These are phyloP conservation scores for Eurois occulta DNA, from an alignment of 2,888 invertebrate genomes.

Conservation along the genomic window DNA sequence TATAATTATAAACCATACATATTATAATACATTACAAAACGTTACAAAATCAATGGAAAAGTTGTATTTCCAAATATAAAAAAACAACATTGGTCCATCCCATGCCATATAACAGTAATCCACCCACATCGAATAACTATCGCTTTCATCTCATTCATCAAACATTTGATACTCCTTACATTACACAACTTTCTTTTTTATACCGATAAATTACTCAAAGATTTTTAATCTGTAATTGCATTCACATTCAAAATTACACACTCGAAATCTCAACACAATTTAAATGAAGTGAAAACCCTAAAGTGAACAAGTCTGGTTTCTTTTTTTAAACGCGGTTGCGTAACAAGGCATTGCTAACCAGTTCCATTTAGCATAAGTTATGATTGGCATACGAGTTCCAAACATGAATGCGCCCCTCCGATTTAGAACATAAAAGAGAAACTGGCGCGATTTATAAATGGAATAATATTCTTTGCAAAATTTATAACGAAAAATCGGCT, in stretches of 20 bases:
- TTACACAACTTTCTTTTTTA: slow-evolving; percentile 49
- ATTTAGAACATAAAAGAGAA: slow-evolving; percentile 65
- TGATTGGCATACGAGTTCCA: slow-evolving; percentile 63
- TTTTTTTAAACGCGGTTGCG: slow-evolving; percentile 66
- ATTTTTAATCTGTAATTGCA: slow-evolving; percentile 48
- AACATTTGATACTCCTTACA: slow-evolving; percentile 28
- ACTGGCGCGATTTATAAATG: slow-evolving; percentile 38
- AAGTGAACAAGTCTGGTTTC: slow-evolving; percentile 60
- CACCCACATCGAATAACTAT: slow-evolving; percentile 23
- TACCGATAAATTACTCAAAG: slow-evolving; percentile 37
- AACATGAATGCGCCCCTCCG: slow-evolving; percentile 57
- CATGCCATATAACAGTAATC: slow-evolving; percentile 5
- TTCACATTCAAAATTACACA: slow-evolving; percentile 49
- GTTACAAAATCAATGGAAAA: background rate
- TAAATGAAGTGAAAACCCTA: slow-evolving; percentile 67
- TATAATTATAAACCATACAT: background rate
- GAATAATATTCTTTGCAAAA: slow-evolving; percentile 25
- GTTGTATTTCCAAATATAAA: slow-evolving; percentile 18
- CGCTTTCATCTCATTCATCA: slow-evolving; percentile 47
- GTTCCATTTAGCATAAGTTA: slow-evolving; percentile 66
- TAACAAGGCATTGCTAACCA: slow-evolving; percentile 64
- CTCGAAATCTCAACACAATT: slow-evolving; percentile 53
- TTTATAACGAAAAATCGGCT: background rate
- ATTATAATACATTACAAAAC: background rate
- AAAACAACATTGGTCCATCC: background rate